These are phyloP conservation scores for Manis crassicaudata DNA, from an alignment of 2,797 vertebrate genomes.

Conservation along the genomic window DNA sequence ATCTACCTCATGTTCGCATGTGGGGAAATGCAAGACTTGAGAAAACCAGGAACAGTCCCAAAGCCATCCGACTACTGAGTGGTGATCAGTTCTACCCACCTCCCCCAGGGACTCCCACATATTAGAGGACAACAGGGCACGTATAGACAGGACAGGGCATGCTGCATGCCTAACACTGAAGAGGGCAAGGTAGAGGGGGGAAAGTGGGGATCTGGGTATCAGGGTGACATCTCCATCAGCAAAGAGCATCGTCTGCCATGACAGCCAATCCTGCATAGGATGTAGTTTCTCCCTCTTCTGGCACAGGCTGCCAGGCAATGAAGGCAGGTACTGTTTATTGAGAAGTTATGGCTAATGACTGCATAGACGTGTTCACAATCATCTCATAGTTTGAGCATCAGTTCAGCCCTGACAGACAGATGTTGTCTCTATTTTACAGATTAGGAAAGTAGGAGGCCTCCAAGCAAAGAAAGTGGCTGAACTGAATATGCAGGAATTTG, in stretches of 20 bases:
- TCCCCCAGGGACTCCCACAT: neutral
- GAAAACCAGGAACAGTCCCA: neutral
- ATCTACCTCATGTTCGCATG: neutral
- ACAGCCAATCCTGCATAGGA: accelerated
- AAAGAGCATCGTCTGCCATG: neutral
- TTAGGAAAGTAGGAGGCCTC: neutral
- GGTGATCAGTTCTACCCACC: neutral
- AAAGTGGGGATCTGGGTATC: accelerated
- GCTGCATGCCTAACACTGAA: neutral
- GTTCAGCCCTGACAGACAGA: neutral
- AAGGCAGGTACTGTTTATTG: accelerated
- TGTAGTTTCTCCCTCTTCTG: neutral
- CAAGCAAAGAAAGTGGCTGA: neutral
- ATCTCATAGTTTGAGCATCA: neutral
- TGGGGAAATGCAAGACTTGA: neutral
- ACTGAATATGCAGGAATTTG: neutral
- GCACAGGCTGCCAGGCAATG: neutral
- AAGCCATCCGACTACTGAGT: neutral
- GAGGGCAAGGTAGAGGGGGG: neutral
- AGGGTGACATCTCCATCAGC: neutral
- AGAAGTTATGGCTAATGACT: neutral
- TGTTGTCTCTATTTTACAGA: neutral
- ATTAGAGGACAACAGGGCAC: neutral
- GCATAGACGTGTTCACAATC: neutral
- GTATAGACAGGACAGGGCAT: accelerated